phyloP scores from a whole-genome alignment of 2,797 vertebrate genomes.

The Aulostomus chinensis region DNA sequence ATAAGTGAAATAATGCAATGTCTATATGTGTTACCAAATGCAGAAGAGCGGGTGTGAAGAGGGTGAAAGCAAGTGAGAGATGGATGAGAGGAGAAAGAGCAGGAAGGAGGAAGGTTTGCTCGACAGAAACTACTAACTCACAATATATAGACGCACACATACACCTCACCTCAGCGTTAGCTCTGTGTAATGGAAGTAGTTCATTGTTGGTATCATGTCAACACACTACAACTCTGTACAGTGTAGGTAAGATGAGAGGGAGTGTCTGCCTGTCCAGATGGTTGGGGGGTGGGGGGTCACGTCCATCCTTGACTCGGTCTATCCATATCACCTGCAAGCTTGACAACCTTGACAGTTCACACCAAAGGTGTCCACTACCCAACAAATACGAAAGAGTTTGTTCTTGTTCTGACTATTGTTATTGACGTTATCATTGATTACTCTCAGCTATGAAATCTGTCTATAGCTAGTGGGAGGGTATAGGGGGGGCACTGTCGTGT shows the following conservation, averaged over 20 bases:
- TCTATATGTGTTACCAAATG: constrained; percentile 80
- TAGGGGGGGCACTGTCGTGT: constrained; percentile 18
- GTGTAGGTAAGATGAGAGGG: constrained; percentile 27
- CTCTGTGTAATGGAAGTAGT: too few species aligned
- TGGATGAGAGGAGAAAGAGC: too few species aligned
- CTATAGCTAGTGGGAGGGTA: constrained; percentile 46
- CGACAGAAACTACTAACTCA: constrained; percentile 42
- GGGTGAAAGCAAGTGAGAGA: constrained; percentile 41
- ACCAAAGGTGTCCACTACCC: constrained; percentile 78
- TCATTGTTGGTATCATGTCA: too few species aligned
- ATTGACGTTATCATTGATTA: constrained; percentile 62
- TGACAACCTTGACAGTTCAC: constrained; percentile 62
- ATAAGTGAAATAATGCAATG: constrained; percentile 80
- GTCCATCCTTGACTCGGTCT: constrained; percentile 38
- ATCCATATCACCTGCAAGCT: constrained; percentile 53
- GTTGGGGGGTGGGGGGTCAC: constrained; percentile 31
- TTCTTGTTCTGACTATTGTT: constrained; percentile 60
- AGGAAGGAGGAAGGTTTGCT: constrained; percentile 15
- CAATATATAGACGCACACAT: constrained; percentile 21
- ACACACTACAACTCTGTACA: constrained; percentile 49
- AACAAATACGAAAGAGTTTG: constrained; percentile 54
- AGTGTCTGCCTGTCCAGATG: constrained; percentile 68
- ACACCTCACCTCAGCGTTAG: constrained; percentile 47
- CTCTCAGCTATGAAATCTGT: constrained; percentile 58
- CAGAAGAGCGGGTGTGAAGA: constrained; percentile 59